Base-by-base conservation (phyloP, 2,113 vertebrate genomes). In the Cheirogaleus medius region DNA sequence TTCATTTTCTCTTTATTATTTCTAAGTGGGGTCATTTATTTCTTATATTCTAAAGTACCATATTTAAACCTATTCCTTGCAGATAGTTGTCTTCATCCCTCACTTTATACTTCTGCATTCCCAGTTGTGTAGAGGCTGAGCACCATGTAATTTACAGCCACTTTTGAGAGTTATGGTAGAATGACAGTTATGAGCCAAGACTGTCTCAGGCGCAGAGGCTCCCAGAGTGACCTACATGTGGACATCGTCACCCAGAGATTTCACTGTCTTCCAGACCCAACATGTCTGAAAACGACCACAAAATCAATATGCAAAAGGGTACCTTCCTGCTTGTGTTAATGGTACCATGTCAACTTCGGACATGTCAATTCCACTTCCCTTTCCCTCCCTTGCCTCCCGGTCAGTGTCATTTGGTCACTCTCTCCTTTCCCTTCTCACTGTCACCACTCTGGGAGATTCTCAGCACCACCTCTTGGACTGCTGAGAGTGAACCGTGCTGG, bases 41-140 rank as follows among this genome's bases (percentile, higher is more conserved):
- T 44, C 52, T 76, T 44, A 21, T 64, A 21, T 77, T 83, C 29
- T 92, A 56, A 63, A 71, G 27, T 71, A 18, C 8, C 42, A 8
- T 34, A 8, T 49, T 20, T 39, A 56, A 52, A 69, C 84, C 47
- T 17, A 1, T 42, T 77, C 32, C 74, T 73, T 54, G n/a, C 39
- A 37, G 18, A n/a, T 66, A 11, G 6, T 17, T 15, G 1, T 56
- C 27, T 47, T 63, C 32, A 42, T 42, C 13, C 5, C n/a, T 64
- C 12, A n/a, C n/a, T 39, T 89, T 91, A 52, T 90, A 54, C 20
- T 85, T 82, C 49, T 58, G 2, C 37, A 27, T 96, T 71, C 58
- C 37, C 3, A 6, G 32, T 76, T 84, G 32, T 18, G 23, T 8
- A 21, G 44, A 68, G 58, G 11, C 29, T 60, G 44, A 68, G 49